Evolutionary conservation across 1,140 invertebrate genomes (phyloP), one percentile per base, ranked within the genome.

Genomic region (Caerostris extrusa): DNA sequence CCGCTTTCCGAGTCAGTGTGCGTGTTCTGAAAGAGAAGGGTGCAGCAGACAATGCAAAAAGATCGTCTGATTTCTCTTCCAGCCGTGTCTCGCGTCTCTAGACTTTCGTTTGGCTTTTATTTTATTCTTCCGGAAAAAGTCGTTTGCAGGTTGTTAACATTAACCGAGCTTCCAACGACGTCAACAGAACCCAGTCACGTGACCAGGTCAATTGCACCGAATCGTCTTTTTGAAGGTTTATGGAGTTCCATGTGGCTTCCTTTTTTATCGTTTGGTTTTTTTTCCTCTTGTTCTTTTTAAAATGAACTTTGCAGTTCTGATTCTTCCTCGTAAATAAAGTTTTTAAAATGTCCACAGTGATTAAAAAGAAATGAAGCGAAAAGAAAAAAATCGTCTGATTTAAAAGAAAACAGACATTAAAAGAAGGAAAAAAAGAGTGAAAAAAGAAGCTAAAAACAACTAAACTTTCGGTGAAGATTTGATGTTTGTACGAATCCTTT

Each of bases 61-160:
- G 71, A 50, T 77, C 71, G 71, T 77, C 71, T 77, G 71, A 77
- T 77, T 77, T 77, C 71, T 77, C 71, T 34, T 50, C 71, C 71
- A 77, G 71, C 71, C 71, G 3, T 77, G 71, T 77, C 71, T 77
- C 71, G 71, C 71, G 71, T 77, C 71, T 77, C 71, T 14, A 77
- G 71, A 77, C 71, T 77, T 64, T 77, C 53, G 34, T 19, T 77
- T 77, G 14, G 34, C 8, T 34, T 77, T 77, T 77, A 77, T 77
- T 77, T 77, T 77, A 53, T 77, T 77, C 71, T 77, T 77, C 71
- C 71, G 71, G 71, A 83, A 83, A 83, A 83, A 83, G 82, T 83
- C 82, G 82, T 83, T 83, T 58, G 56, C 82, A 83, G 82, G 82
- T 83, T 83, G 82, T 83, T 83, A 83, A 83, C 82, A 83, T 58